These are phyloP conservation scores for Plotosus lineatus DNA, from an alignment of 2,113 vertebrate species.

Conservation along the genomic window DNA sequence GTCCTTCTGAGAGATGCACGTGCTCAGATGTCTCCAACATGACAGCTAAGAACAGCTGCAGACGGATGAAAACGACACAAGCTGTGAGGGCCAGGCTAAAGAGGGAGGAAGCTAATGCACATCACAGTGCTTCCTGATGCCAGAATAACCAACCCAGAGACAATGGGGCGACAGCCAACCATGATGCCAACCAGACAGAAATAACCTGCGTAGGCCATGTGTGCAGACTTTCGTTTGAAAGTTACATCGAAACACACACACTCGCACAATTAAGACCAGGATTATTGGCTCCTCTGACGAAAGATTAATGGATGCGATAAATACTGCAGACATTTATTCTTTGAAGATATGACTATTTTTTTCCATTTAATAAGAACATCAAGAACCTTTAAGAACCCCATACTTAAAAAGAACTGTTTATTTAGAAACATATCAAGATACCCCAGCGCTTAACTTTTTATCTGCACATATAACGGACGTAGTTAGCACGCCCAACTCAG, in stretches of 20 bases:
- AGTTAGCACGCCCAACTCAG: too few species aligned
- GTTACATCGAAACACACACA: background rate
- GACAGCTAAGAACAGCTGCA: constrained; percentile 71
- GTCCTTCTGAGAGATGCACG: constrained; percentile 28
- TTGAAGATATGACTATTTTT: background rate
- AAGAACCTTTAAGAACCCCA: background rate
- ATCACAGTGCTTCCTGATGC: constrained; percentile 7
- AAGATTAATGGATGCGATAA: background rate
- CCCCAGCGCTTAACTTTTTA: background rate
- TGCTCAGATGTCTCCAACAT: constrained; percentile 48
- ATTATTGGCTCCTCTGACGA: background rate
- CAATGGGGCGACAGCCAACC: constrained; percentile 12
- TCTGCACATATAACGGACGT: too few species aligned
- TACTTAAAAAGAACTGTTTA: background rate
- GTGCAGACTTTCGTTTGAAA: background rate
- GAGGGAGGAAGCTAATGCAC: constrained; percentile 42
- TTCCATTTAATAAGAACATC: background rate
- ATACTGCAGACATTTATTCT: background rate
- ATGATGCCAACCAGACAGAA: constrained; percentile 22
- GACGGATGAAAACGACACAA: constrained; percentile 56
- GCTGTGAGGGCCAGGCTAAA: constrained; percentile 53
- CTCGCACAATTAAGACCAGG: background rate
- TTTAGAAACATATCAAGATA: background rate
- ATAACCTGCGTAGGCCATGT: background rate
- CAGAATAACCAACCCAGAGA: constrained; percentile 6